Evolutionary conservation across 2,797 vertebrate species (phyloP).

Genomic region (Neosalanx taihuensis): DNA sequence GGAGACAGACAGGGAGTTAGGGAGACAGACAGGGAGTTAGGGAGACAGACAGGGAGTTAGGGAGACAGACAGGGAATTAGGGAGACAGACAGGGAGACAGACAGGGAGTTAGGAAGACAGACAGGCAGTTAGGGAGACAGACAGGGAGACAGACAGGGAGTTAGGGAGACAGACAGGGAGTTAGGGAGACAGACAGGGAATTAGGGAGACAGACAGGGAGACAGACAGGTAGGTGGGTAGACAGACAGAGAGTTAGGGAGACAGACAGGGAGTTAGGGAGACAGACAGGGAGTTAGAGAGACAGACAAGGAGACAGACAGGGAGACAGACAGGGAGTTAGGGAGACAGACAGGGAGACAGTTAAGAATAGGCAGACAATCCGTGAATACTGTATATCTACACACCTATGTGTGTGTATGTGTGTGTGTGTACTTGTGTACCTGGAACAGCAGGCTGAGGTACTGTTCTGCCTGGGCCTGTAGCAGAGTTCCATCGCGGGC

Average conservation of each 20-base stretch:
- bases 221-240: too few species aligned
- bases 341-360: too few species aligned
- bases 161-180: not conserved
- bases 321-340: too few species aligned
- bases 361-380: too few species aligned
- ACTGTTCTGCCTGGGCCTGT: conserved; percentile 90
- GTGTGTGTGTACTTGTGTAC: conserved; percentile 54
- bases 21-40: not conserved
- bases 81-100: not conserved
- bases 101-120: not conserved
- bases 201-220: too few species aligned
- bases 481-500: conserved; percentile 83
- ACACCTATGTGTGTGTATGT: not conserved
- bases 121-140: not conserved
- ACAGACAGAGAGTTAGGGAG: too few species aligned
- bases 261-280: too few species aligned
- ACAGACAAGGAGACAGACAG: too few species aligned
- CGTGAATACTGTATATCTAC: not conserved
- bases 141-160: not conserved
- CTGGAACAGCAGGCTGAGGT: conserved; percentile 90
- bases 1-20: not conserved
- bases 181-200: not conserved
- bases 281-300: too few species aligned
- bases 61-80: not conserved
- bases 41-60: not conserved